Evolutionary conservation across 2,113 vertebrate species (phyloP).

Genomic region (Gymnorhina tibicen): DNA sequence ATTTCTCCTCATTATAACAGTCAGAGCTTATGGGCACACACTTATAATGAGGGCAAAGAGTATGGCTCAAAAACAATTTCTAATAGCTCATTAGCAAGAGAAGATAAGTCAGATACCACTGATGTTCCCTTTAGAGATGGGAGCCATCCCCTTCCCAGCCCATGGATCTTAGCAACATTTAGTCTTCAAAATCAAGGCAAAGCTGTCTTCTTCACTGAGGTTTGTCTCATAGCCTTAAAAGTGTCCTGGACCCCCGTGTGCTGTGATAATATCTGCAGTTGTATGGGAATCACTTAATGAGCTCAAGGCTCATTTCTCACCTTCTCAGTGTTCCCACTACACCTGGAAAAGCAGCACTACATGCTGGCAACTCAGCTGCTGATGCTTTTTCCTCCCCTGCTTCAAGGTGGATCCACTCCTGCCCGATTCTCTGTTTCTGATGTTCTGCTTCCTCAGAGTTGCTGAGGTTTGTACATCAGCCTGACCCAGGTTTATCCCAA

Average conservation of each 20-base stretch:
- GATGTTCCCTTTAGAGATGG: conserved; percentile 58
- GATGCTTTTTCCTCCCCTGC: background rate
- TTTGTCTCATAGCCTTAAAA: background rate
- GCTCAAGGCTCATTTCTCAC: background rate
- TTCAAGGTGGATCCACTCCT: background rate
- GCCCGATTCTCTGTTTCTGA: accelerated
- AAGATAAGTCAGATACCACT: conserved; percentile 40
- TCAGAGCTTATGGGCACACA: conserved; percentile 51
- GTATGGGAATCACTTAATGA: background rate
- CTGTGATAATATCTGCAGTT: background rate
- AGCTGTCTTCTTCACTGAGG: background rate
- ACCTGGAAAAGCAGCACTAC: background rate
- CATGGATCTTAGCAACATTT: background rate
- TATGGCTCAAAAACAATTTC: conserved; percentile 62
- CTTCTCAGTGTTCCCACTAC: background rate
- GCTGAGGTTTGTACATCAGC: background rate
- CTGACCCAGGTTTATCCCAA: background rate
- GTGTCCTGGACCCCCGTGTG: background rate
- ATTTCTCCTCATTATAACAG: conserved; percentile 64
- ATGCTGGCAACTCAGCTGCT: background rate
- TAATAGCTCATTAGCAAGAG: conserved; percentile 74
- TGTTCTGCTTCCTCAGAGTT: background rate
- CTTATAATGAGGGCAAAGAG: conserved; percentile 72
- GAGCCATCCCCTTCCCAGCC: background rate
- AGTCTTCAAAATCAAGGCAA: background rate